phyloP scores from a whole-genome alignment of 2,797 vertebrate genomes.

The Odontamblyopus lacepedii region DNA sequence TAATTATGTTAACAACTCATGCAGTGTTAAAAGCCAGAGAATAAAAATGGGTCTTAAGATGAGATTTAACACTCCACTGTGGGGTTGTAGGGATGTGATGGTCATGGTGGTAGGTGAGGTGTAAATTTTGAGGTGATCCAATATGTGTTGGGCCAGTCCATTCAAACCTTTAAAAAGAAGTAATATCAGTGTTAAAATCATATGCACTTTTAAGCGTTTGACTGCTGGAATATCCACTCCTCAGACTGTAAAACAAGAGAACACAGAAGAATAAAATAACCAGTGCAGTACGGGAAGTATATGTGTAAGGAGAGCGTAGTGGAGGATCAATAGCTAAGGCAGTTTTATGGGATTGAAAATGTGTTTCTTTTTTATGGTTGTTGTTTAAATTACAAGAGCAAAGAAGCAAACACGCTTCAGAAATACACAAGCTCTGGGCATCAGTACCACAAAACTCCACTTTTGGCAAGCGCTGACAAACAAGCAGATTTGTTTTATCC shows the following conservation, averaged over 20 bases:
- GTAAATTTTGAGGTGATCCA: too few relatives aligned
- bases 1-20: too few relatives aligned
- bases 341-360: conserved; percentile 46
- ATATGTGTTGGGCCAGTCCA: too few relatives aligned
- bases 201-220: neutral
- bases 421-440: conserved; percentile 20
- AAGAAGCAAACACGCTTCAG: conserved; percentile 18
- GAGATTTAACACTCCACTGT: too few relatives aligned
- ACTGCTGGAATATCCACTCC: conserved; percentile 24
- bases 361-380: conserved; percentile 10
- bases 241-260: conserved; percentile 37
- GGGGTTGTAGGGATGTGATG: too few relatives aligned
- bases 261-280: conserved; percentile 48
- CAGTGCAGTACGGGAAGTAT: conserved; percentile 26
- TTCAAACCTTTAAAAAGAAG: too few relatives aligned
- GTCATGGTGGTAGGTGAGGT: too few relatives aligned
- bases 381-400: conserved; percentile 38
- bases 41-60: too few relatives aligned
- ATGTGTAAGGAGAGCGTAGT: conserved; percentile 33
- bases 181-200: too few relatives aligned
- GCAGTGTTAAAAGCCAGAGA: too few relatives aligned
- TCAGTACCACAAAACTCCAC: conserved; percentile 14
- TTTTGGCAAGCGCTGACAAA: conserved; percentile 30
- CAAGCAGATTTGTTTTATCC: conserved; percentile 17
- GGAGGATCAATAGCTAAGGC: conserved; percentile 52